phyloP scores from a whole-genome alignment of 2,888 invertebrate species.

The Fragum whitleyi region DNA sequence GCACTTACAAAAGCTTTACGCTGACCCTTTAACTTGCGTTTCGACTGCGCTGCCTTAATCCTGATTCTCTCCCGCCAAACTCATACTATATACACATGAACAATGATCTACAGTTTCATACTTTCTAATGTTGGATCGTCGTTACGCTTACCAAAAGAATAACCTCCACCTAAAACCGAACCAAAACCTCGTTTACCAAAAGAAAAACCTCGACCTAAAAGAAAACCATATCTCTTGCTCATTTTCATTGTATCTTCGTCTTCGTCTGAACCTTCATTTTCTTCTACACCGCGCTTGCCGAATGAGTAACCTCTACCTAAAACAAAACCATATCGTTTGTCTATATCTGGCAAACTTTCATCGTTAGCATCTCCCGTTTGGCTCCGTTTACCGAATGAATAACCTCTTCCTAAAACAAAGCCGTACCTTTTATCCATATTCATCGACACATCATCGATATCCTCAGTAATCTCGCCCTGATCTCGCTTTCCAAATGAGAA shows the following conservation, averaged over 20 bases:
- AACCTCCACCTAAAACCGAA: slow-evolving; percentile 36
- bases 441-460: background rate
- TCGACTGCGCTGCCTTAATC: too few relatives aligned
- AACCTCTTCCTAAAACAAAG: slow-evolving; percentile 42
- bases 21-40: too few relatives aligned
- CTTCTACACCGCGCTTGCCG: background rate
- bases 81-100: too few relatives aligned
- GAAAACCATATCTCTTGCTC: slow-evolving; percentile 33
- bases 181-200: slow-evolving; percentile 47
- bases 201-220: slow-evolving; percentile 40
- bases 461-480: background rate
- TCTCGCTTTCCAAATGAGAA: slow-evolving; percentile 46
- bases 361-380: background rate
- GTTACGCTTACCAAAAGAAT: slow-evolving; percentile 37
- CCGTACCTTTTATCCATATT: slow-evolving; percentile 39
- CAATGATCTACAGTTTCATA: background rate
- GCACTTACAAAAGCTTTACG: too few relatives aligned
- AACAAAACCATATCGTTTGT: slow-evolving; percentile 39
- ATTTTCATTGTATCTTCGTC: background rate
- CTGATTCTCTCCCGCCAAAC: too few relatives aligned
- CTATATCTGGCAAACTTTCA: background rate
- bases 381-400: slow-evolving; percentile 1
- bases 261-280: background rate
- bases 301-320: slow-evolving; percentile 39
- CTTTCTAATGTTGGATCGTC: background rate